phyloP scores from a whole-genome alignment of 2,888 invertebrate genomes.

The Mesochorus sp. region DNA sequence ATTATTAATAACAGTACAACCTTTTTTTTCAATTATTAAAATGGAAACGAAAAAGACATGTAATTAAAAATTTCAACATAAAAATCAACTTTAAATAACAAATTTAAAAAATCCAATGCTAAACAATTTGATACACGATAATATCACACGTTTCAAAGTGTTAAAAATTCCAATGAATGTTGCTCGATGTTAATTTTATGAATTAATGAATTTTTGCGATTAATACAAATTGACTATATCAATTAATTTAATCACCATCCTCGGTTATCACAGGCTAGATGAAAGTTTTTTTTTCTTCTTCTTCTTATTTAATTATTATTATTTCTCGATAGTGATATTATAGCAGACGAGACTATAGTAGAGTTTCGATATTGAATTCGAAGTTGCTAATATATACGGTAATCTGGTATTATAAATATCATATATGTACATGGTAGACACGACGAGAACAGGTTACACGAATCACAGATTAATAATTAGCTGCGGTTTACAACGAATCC shows the following conservation, averaged over 20 bases:
- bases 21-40: too few relatives aligned
- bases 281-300: neutral
- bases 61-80: too few relatives aligned
- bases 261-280: neutral
- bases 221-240: neutral
- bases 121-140: too few relatives aligned
- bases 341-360: constrained; percentile 44
- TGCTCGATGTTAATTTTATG: neutral
- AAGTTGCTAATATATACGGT: constrained; percentile 15
- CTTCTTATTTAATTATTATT: neutral
- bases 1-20: too few relatives aligned
- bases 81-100: too few relatives aligned
- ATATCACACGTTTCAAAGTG: too few relatives aligned
- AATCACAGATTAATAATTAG: constrained; percentile 67
- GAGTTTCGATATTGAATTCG: constrained; percentile 37
- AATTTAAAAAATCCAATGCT: too few relatives aligned
- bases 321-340: constrained; percentile 8
- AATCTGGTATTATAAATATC: neutral
- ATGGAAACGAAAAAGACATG: too few relatives aligned
- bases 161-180: too few relatives aligned
- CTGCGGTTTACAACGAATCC: constrained; percentile 66
- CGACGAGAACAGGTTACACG: constrained; percentile 64
- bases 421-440: neutral
- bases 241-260: constrained; percentile 12
- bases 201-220: neutral